Percentiles rank a stretch among this genome's conserved stretches.
These are phyloP conservation scores for Naja naja DNA, from an alignment of 2,113 vertebrate species.

Conservation along the genomic window DNA sequence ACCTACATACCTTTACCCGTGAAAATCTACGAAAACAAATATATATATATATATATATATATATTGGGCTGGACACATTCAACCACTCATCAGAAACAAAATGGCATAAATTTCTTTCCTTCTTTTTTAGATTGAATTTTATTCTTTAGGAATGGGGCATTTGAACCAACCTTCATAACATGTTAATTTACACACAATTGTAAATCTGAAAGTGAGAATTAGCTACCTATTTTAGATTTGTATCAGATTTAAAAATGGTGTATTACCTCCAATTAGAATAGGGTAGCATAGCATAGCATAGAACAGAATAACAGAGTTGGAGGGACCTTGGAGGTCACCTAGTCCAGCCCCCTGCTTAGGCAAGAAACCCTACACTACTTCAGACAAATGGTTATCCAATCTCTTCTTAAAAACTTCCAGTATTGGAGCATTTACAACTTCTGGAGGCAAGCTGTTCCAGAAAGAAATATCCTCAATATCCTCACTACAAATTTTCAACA, in stretches of 20 bases:
- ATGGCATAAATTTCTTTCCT: neutral
- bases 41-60: too few relatives aligned
- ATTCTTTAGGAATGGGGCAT: neutral
- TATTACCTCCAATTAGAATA: neutral
- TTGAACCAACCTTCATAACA: neutral
- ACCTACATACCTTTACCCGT: too few relatives aligned
- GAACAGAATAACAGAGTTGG: too few relatives aligned
- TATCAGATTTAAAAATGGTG: neutral
- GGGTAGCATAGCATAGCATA: too few relatives aligned
- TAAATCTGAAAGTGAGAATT: neutral
- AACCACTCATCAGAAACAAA: neutral
- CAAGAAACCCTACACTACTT: too few relatives aligned
- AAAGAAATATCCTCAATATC: neutral
- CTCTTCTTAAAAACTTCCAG: too few relatives aligned
- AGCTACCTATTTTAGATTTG: neutral
- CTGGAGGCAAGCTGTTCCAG: too few relatives aligned
- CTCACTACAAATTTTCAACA: rapidly evolving
- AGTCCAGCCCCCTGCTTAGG: too few relatives aligned
- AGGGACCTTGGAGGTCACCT: too few relatives aligned
- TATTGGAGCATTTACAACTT: too few relatives aligned
- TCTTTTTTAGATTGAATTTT: neutral
- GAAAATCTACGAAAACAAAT: too few relatives aligned
- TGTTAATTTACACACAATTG: neutral
- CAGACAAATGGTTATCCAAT: too few relatives aligned
- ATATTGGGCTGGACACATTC: neutral